phyloP scores from a whole-genome alignment of 2,888 invertebrate species.

The Odontothrips loti region DNA sequence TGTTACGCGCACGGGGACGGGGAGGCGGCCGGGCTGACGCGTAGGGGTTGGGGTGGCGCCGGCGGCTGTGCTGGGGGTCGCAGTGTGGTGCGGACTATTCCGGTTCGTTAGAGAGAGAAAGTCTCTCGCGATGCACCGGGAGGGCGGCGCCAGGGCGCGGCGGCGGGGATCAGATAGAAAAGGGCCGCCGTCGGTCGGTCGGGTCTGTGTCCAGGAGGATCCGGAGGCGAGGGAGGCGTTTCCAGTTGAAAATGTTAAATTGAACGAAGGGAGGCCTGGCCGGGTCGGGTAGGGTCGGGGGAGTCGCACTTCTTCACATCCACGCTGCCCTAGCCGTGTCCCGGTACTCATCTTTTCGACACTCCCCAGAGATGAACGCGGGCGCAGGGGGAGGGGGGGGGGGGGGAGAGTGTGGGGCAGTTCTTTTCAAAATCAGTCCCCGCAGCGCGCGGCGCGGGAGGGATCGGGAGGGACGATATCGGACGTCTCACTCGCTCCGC shows the following conservation, averaged over 20 bases:
- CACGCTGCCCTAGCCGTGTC: too few species aligned
- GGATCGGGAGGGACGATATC: not conserved
- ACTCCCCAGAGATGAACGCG: too few species aligned
- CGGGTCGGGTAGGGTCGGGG: too few species aligned
- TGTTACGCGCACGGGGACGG: not conserved
- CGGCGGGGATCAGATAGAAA: not conserved
- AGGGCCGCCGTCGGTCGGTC: not conserved
- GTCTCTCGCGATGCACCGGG: not conserved
- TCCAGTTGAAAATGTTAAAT: too few species aligned
- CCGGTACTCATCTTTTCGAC: too few species aligned
- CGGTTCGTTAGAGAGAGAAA: slow-evolving; percentile 17
- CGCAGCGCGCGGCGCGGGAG: not conserved
- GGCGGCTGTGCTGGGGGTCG: not conserved
- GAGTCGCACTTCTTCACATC: too few species aligned
- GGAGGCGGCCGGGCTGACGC: not conserved
- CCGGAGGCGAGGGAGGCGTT: too few species aligned
- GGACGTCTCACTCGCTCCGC: not conserved
- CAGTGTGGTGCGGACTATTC: not conserved
- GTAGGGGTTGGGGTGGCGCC: not conserved
- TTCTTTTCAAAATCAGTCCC: too few species aligned
- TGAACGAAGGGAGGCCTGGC: too few species aligned
- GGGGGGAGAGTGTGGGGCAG: too few species aligned
- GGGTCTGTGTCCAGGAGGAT: too few species aligned
- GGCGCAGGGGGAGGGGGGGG: too few species aligned
- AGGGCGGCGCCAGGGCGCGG: not conserved